Base-by-base conservation (phyloP, 2,113 vertebrate genomes). In the Larimichthys crocea region DNA sequence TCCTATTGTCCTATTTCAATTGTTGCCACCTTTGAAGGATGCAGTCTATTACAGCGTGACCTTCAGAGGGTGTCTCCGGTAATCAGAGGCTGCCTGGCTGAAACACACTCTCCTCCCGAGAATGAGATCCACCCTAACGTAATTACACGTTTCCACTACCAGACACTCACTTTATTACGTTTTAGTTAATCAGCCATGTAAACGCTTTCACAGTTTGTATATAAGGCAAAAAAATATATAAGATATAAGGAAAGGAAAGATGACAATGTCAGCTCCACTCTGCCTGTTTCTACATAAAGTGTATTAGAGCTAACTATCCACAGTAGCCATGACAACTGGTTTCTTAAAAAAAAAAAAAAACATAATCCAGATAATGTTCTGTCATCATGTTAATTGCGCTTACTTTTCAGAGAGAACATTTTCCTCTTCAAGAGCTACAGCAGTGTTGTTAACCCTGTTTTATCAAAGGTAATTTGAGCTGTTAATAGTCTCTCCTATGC, bases 1-100 rank as follows among this genome's bases (percentile, higher is more conserved):
- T 10, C 10, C 19, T 11, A 22, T 19, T 9, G 26, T 42, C 55
- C 24, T 55, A 15, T 40, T 22, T 42, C 44, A 60, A 15, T 19
- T 17, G 44, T 55, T 59, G 55, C 29, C 26, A 26, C 9, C 53
- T 67, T 59, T 68, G 29, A 50, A 60, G 20, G 75, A 60, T 59
- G 53, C 46, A 50, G 52, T 40, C 29, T 65, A 61, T 67, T 68
- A 77, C 15, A 77, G 63, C 0, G 42, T 67, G 44, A 76, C 74
- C 63, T 49, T 76, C 74, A 76, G 40, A 76, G 71, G 71, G 26
- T 8, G 5, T 74, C 57, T 61, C 20, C 22, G 10, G 44, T 61
- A 17, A 62, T 50, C 57, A 74, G 57, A 35, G 26, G 44, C 63
- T 59, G 63, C 20, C 40, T 49, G 40, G 17, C 52, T 67, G 42